phyloP scores from a whole-genome alignment of 1,140 invertebrate species.

The Dreissena rostriformis region DNA sequence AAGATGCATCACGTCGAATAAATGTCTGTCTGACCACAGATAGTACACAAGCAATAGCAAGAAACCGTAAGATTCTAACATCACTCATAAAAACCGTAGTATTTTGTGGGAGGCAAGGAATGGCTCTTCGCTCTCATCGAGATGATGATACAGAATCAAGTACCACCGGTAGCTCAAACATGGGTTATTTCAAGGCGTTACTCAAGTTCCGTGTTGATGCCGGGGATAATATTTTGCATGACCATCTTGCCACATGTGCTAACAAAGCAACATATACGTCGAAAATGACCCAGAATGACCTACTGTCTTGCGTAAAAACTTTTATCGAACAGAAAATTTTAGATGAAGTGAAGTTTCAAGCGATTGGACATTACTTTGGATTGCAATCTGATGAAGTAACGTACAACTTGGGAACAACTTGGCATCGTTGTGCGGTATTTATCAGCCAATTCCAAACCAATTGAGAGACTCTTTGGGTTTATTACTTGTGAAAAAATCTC shows the following conservation, averaged over 20 bases:
- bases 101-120: slow-evolving; percentile 57
- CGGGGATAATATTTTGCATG: slow-evolving; percentile 42
- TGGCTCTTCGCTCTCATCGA: slow-evolving; percentile 38
- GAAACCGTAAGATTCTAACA: no score
- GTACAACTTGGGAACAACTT: slow-evolving; percentile 58
- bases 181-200: slow-evolving; percentile 59
- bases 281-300: slow-evolving; percentile 60
- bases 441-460: slow-evolving; percentile 13
- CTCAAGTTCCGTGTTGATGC: slow-evolving; percentile 52
- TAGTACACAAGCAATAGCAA: no score
- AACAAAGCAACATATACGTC: slow-evolving; percentile 58
- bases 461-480: slow-evolving; percentile 56
- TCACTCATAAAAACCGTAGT: background rate
- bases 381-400: slow-evolving; percentile 57
- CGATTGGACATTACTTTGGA: slow-evolving; percentile 50
- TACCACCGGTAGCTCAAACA: slow-evolving; percentile 35
- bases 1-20: no score
- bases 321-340: slow-evolving; percentile 52
- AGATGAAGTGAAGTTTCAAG: slow-evolving; percentile 44
- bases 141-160: slow-evolving; percentile 41
- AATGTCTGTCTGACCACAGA: no score
- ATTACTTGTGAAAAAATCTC: slow-evolving; percentile 55
- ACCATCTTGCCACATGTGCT: slow-evolving; percentile 52
- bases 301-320: slow-evolving; percentile 46
- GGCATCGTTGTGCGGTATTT: slow-evolving; percentile 55